A percentile compares a stretch with the other conserved stretches of the same genome.
phyloP scores from a whole-genome alignment of 2,113 vertebrate species.

The Oenanthe oenanthe region DNA sequence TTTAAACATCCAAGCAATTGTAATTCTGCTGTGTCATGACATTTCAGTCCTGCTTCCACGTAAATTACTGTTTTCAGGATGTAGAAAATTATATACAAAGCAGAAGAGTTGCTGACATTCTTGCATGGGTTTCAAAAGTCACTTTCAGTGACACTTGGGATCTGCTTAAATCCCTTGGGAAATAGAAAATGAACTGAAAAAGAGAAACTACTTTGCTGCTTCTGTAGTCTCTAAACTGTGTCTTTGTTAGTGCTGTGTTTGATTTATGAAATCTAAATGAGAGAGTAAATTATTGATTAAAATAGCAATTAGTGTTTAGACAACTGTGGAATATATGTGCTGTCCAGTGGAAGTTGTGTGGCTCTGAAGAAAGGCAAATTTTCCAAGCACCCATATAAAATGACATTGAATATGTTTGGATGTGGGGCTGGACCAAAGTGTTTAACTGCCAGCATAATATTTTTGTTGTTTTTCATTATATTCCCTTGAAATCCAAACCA shows the following conservation, averaged over 20 bases:
- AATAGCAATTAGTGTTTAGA: neutral
- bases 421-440: neutral
- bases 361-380: neutral
- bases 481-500: neutral
- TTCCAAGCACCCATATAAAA: neutral
- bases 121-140: neutral
- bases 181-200: neutral
- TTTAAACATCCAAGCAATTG: neutral
- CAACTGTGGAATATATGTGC: neutral
- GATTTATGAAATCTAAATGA: neutral
- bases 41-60: neutral
- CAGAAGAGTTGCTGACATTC: neutral
- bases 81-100: neutral
- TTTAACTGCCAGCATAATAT: neutral
- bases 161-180: neutral
- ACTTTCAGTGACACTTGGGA: neutral
- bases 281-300: neutral
- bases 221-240: neutral
- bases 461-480: neutral
- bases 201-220: neutral
- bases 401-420: neutral
- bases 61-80: conserved; percentile 53
- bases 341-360: neutral
- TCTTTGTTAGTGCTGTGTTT: neutral
- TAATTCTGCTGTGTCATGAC: neutral